These are phyloP conservation scores for Drosophila fungiperda DNA, from an alignment of 2,888 invertebrate species.

Conservation along the genomic window DNA sequence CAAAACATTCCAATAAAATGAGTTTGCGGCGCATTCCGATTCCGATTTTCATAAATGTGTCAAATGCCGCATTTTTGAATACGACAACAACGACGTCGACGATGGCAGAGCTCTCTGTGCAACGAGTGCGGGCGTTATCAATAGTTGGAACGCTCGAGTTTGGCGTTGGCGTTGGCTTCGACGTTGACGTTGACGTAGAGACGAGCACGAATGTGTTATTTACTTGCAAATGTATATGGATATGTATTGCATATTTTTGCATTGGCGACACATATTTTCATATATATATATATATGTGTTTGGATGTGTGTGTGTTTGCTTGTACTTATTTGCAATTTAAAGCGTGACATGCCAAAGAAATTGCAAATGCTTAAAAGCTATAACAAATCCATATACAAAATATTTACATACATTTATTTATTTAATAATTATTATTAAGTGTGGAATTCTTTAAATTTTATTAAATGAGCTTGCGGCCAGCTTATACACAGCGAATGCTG, in stretches of 20 bases:
- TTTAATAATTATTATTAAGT: conserved; percentile 37
- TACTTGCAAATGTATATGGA: conserved; percentile 21
- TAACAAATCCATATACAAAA: conserved; percentile 7
- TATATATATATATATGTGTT: neutral
- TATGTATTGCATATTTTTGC: conserved; percentile 48
- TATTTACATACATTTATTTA: conserved; percentile 23
- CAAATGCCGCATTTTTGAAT: conserved; percentile 78
- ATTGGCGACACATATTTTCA: conserved; percentile 43
- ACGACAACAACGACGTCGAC: conserved; percentile 31
- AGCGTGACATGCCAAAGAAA: conserved; percentile 12
- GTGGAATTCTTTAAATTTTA: conserved; percentile 21
- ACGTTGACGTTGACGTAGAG: conserved; percentile 37
- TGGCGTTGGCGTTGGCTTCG: conserved; percentile 25
- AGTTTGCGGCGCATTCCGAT: conserved; percentile 76
- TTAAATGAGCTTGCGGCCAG: conserved; percentile 13
- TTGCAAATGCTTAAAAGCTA: neutral
- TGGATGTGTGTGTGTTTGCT: neutral
- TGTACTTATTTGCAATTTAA: conserved; percentile 5
- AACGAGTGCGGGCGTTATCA: conserved; percentile 55
- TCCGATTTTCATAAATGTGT: conserved; percentile 81
- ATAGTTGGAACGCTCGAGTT: conserved; percentile 22
- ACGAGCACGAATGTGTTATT: conserved; percentile 57
- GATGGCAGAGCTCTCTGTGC: conserved; percentile 27
- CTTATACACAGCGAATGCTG: conserved; percentile 15
- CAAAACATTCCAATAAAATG: conserved; percentile 79